Conservation (phyloP, 2,113 vertebrate genomes). For the Ondatra zibethicus region DNA sequence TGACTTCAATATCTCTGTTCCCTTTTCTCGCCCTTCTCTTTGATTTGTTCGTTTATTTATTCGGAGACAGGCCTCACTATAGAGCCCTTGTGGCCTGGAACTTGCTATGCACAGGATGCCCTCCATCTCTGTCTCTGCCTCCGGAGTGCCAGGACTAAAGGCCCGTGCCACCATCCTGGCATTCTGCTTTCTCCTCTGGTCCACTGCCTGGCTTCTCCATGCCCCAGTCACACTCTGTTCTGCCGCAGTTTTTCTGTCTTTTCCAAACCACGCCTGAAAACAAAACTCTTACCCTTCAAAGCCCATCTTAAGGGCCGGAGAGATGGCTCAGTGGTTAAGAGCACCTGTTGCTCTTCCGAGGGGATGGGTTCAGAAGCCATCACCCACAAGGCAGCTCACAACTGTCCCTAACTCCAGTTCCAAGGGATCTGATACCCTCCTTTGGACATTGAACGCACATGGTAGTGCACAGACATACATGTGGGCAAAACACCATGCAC, state of each 20-base stretch:
- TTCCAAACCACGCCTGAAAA: not conserved
- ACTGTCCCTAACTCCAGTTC: not conserved
- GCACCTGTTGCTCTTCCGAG: not conserved
- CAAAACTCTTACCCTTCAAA: conserved; percentile 48
- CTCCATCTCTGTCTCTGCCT: not conserved
- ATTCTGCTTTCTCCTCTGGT: no score
- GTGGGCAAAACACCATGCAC: not conserved
- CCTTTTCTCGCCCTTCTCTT: not conserved
- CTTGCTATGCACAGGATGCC: not conserved
- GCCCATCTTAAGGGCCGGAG: not conserved
- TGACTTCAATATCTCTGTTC: not conserved
- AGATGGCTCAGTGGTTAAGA: not conserved
- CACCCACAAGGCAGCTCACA: not conserved
- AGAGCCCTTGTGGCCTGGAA: not conserved
- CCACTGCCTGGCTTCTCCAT: not conserved
- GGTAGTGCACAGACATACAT: not conserved
- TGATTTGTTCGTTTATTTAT: not conserved
- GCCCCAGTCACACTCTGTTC: not conserved
- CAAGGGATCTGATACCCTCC: not conserved
- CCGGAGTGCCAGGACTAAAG: not conserved
- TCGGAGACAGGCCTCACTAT: not conserved
- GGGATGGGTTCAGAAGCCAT: no score
- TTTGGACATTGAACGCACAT: not conserved
- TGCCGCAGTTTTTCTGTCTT: no score
- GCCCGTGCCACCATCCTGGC: not conserved